Conservation (phyloP, 2,797 vertebrate genomes). For the Eulemur coronatus region DNA sequence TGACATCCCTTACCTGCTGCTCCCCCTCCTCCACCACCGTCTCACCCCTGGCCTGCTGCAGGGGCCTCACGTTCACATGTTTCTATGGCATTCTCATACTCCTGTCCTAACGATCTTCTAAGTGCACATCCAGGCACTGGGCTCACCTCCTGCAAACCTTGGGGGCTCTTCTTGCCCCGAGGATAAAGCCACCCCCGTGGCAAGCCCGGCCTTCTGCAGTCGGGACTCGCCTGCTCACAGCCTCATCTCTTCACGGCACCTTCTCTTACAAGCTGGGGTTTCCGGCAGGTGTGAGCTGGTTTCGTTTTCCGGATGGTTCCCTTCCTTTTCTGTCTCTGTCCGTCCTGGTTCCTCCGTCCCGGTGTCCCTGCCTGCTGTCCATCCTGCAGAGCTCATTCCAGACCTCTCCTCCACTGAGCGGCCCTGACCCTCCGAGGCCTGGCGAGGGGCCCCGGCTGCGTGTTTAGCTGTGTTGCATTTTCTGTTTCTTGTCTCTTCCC, state of each 20-base stretch:
- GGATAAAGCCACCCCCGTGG: no score
- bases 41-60: neutral
- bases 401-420: neutral
- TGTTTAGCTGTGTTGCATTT: neutral
- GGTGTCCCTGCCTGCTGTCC: no score
- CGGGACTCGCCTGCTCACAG: neutral
- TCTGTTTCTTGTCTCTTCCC: neutral
- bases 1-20: neutral
- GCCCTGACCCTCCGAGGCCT: fast-evolving
- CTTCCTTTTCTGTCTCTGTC: neutral
- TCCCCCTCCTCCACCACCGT: fast-evolving
- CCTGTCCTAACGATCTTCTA: neutral
- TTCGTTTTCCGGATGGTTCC: neutral
- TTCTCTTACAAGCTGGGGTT: neutral
- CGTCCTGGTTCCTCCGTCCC: fast-evolving
- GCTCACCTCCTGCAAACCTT: neutral
- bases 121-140: fast-evolving
- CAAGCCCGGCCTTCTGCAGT: no score
- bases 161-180: neutral
- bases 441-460: fast-evolving
- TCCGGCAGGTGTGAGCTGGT: no score
- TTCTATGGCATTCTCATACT: neutral
- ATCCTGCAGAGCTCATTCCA: no score
- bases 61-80: neutral
- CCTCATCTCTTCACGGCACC: no score